Evolutionary conservation across 2,797 vertebrate genomes (phyloP).

Genomic region (Gadopsis marmoratus): DNA sequence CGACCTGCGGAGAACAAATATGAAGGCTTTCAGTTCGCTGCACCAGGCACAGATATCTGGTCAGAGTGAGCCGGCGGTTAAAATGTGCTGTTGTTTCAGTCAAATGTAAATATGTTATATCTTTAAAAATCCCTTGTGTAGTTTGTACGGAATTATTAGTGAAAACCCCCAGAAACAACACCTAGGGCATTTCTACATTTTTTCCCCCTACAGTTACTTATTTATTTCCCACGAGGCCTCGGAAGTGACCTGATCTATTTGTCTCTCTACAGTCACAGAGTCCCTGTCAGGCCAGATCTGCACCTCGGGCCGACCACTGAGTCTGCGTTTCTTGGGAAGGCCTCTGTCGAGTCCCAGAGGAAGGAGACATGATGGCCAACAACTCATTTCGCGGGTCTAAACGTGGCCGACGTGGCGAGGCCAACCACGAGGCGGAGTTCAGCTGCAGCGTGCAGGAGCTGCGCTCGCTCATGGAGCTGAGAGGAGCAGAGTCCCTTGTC

Average conservation of each 20-base stretch:
- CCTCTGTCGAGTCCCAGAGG: conserved; percentile 72
- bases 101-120: no score
- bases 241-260: neutral
- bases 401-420: conserved; percentile 87
- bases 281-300: conserved; percentile 55
- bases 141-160: no score
- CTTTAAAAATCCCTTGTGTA: no score
- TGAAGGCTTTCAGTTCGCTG: conserved; percentile 45
- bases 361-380: conserved; percentile 93
- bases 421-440: conserved; percentile 91
- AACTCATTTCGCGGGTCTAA: conserved; percentile 93
- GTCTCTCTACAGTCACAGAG: conserved; percentile 51
- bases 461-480: conserved; percentile 94
- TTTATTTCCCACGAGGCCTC: neutral
- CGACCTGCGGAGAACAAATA: conserved; percentile 63
- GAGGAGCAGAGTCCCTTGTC: conserved; percentile 89
- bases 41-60: neutral
- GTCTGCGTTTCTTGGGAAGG: conserved; percentile 69
- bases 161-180: neutral
- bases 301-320: conserved; percentile 65
- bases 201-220: neutral
- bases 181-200: neutral
- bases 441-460: conserved; percentile 91
- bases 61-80: neutral
- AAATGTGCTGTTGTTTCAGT: neutral